Evolutionary conservation across 1,140 invertebrate species (phyloP), one percentile per base, ranked within the genome.

Genomic region (Papilio xuthus): DNA sequence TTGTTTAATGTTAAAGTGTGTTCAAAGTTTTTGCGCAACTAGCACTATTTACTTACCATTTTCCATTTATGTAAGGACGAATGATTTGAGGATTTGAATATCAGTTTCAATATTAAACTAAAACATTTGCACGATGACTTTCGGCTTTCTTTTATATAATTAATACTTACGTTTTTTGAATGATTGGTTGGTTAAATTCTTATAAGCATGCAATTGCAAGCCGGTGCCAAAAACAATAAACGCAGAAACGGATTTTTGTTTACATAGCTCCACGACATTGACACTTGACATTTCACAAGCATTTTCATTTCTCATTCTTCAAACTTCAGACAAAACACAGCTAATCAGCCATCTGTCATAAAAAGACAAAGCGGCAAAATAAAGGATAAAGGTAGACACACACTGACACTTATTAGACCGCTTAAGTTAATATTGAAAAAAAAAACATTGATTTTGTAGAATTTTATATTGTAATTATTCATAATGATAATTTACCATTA

Each of bases 171-270:
- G 56, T 60, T 60, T 60, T 60, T 8, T 12, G 20, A 60, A 26
- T 23, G 20, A 60, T 3, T 1, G 26, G 53, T 23, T 60, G 23
- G 56, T 0, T 56, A 56, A n/a, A 23, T 60, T 60, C 9, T 10
- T 47, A n/a, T 60, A 60, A 60, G 26, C 23, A 60, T 60, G 10
- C 56, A 60, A 60, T 53, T 53, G 50, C 20, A 56, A 60, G 23
- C 12, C 10, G 20, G 4, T 23, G 23, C 10, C 20, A 23, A 26
- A 60, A 60, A 60, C 20, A 23, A 60, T 20, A 60, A 60, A 23
- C 4, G 44, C 53, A 26, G 20, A 60, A 60, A 56, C n/a, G 53
- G 15, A 26, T 26, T 60, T 9, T 60, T 60, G 53, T 60, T 60
- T 60, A 60, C 53, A 60, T 26, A 2, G 23, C 44, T 47, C 20